Conservation (phyloP, 2,888 invertebrate genomes). For the Catocala nupta region DNA sequence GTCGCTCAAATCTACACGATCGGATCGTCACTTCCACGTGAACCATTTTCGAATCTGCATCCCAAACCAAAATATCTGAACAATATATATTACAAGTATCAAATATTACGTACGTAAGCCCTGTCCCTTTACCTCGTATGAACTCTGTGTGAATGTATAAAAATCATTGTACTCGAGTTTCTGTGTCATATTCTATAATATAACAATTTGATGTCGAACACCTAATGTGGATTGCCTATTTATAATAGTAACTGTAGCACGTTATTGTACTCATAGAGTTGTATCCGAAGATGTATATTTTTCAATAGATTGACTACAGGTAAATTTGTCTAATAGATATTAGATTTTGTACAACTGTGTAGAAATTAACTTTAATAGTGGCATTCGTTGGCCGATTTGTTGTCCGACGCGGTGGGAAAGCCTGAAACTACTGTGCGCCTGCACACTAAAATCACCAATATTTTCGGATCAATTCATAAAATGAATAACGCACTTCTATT, state of each 20-base stretch:
- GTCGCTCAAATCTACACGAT: too few species aligned
- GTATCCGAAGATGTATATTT: conserved; percentile 49
- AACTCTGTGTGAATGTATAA: background rate
- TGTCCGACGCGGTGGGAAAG: background rate
- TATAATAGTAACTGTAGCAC: conserved; percentile 31
- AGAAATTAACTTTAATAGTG: conserved; percentile 25
- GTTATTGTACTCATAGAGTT: conserved; percentile 24
- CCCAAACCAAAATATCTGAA: too few species aligned
- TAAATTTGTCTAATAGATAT: conserved; percentile 40
- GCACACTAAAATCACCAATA: too few species aligned
- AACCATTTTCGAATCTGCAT: too few species aligned
- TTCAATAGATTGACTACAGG: conserved; percentile 52
- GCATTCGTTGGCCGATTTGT: conserved; percentile 13
- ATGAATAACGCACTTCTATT: too few species aligned
- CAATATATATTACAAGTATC: too few species aligned
- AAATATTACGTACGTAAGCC: background rate
- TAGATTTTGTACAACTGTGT: conserved; percentile 52
- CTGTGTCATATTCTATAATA: conserved; percentile 27
- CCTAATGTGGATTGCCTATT: conserved; percentile 29
- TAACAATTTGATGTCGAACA: conserved; percentile 20
- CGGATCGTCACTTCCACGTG: too few species aligned
- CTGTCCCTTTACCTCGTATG: background rate
- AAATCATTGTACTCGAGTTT: conserved; percentile 22
- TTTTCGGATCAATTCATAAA: too few species aligned
- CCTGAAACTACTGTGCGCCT: too few species aligned